Conservation (phyloP, 1,140 invertebrate genomes). For the Trichoplusia ni region DNA sequence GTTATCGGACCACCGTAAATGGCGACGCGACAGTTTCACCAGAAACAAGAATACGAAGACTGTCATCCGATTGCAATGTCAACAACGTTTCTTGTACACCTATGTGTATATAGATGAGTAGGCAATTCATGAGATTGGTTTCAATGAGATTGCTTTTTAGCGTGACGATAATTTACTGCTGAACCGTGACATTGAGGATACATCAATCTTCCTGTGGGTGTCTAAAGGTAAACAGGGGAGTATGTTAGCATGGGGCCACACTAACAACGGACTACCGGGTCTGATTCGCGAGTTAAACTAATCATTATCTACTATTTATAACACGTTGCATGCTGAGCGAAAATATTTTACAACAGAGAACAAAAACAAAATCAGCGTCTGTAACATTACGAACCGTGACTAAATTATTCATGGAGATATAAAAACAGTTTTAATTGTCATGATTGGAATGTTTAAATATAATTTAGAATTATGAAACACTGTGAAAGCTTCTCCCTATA, state of each 20-base stretch:
- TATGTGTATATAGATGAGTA: no score
- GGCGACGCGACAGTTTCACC: constrained; percentile 47
- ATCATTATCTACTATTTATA: no score
- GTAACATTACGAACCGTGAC: constrained; percentile 12
- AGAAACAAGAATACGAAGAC: constrained; percentile 48
- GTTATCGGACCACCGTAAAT: constrained; percentile 46
- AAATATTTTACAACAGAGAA: background rate
- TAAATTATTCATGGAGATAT: background rate
- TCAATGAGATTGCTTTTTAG: no score
- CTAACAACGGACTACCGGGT: no score
- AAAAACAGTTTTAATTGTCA: background rate
- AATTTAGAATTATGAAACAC: background rate
- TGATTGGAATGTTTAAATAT: background rate
- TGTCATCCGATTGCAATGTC: constrained; percentile 43
- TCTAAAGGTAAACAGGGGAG: no score
- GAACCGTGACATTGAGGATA: no score
- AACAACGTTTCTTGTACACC: constrained; percentile 39
- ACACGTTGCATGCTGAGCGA: background rate
- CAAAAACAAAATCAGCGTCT: background rate
- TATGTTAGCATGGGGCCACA: no score
- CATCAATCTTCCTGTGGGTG: no score
- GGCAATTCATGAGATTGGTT: no score
- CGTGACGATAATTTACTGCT: no score
- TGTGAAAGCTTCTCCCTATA: background rate
- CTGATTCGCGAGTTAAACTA: no score